Conservation (phyloP, 30 jellyfish, hydroid and myxozoan species). For the Cassiopea andromeda region DNA sequence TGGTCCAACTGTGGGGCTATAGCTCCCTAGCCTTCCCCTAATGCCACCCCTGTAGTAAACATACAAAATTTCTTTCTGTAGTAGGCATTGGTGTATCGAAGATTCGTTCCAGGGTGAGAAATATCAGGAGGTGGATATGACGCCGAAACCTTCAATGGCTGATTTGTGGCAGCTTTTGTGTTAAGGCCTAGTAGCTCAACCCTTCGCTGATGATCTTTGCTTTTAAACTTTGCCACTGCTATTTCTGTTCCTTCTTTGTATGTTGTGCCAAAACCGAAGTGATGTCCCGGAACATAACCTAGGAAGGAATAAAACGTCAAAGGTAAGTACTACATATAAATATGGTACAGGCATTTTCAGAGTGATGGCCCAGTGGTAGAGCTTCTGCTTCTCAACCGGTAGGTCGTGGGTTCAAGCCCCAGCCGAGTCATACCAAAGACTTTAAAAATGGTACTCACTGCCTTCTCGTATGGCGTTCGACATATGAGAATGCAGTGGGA, state of each 20-base stretch:
- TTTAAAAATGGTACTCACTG: too few species aligned
- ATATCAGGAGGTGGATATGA: conserved; percentile 84
- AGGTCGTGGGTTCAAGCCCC: too few species aligned
- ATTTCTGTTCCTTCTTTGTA: conserved; percentile 90
- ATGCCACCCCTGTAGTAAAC: not conserved
- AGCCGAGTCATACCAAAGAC: too few species aligned
- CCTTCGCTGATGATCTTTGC: conserved; percentile 32
- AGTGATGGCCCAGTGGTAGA: too few species aligned
- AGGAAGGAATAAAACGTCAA: not conserved
- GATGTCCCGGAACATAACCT: conserved; percentile 95
- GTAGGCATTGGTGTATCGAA: conserved; percentile 85
- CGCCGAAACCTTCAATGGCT: conserved; percentile 51
- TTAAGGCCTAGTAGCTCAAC: conserved; percentile 45
- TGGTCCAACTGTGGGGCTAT: too few species aligned
- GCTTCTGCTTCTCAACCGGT: too few species aligned
- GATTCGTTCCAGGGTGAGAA: conserved; percentile 88
- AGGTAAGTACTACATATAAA: too few species aligned
- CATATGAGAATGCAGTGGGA: too few species aligned
- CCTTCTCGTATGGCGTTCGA: too few species aligned
- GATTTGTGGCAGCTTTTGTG: conserved; percentile 43
- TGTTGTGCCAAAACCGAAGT: conserved; percentile 82
- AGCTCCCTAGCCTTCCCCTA: not conserved
- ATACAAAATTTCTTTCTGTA: conserved; percentile 75
- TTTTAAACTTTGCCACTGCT: conserved; percentile 80
- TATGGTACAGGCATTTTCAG: too few species aligned